These are phyloP conservation scores for Diacarnus erythraeanus DNA, from an alignment of 37 sponge, comb jelly and placozoan genomes.

Conservation along the genomic window DNA sequence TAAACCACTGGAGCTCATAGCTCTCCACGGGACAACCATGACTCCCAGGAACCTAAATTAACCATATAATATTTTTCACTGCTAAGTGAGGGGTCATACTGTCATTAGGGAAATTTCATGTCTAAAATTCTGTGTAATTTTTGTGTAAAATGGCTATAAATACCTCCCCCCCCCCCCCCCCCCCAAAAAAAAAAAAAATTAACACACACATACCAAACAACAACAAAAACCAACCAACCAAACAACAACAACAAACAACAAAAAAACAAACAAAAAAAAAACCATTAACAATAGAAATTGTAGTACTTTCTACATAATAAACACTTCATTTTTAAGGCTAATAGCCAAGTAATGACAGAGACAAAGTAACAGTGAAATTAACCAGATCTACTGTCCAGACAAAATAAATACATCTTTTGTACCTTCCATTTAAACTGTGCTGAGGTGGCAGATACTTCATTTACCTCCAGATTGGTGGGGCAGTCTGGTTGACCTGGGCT, in stretches of 20 bases:
- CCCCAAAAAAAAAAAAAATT: too few relatives aligned
- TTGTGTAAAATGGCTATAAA: not conserved
- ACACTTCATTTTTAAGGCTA: too few relatives aligned
- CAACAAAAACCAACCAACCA: too few relatives aligned
- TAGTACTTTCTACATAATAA: too few relatives aligned
- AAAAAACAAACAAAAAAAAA: too few relatives aligned
- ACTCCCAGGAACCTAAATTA: not conserved
- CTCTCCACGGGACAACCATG: slow-evolving; percentile 34
- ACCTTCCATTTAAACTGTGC: slow-evolving; percentile 60
- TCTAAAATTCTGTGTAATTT: not conserved
- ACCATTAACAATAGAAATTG: too few relatives aligned
- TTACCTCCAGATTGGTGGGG: slow-evolving; percentile 13
- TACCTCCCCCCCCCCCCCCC: not conserved
- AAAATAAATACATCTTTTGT: too few relatives aligned
- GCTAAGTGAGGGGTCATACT: not conserved
- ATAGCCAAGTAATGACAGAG: too few relatives aligned
- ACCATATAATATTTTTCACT: not conserved
- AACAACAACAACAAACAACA: too few relatives aligned
- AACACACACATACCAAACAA: too few relatives aligned
- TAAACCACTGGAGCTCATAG: slow-evolving; percentile 24
- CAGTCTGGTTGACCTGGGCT: slow-evolving; percentile 52
- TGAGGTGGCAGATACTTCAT: slow-evolving; percentile 15
- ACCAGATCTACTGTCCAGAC: too few relatives aligned
- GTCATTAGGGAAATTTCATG: not conserved
- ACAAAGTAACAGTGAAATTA: too few relatives aligned